phyloP scores from a whole-genome alignment of 2,888 invertebrate genomes.

The Trisateles emortualis region DNA sequence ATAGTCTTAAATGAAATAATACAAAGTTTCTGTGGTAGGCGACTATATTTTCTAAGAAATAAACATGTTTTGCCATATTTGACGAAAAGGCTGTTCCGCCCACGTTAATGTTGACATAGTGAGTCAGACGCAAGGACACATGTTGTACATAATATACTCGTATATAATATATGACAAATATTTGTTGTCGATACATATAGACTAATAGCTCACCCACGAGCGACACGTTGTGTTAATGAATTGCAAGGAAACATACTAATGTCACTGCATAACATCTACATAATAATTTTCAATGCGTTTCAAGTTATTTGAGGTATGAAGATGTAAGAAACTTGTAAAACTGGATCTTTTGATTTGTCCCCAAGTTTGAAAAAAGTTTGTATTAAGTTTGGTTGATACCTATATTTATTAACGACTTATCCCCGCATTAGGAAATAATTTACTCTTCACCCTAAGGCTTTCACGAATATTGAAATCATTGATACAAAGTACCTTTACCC shows the following conservation, averaged over 20 bases:
- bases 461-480: too few relatives aligned
- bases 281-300: too few relatives aligned
- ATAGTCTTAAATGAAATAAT: conserved; percentile 2
- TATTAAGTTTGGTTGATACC: too few relatives aligned
- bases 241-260: conserved; percentile 27
- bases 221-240: conserved; percentile 43
- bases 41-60: conserved; percentile 36
- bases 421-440: too few relatives aligned
- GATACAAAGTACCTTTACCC: too few relatives aligned
- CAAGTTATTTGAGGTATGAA: too few relatives aligned
- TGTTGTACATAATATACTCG: conserved; percentile 23
- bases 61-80: conserved; percentile 62
- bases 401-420: too few relatives aligned
- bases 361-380: too few relatives aligned
- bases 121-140: conserved; percentile 83
- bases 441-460: too few relatives aligned
- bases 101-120: conserved; percentile 78
- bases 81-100: conserved; percentile 76
- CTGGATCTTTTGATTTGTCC: too few relatives aligned
- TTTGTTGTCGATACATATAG: conserved; percentile 68
- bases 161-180: conserved; percentile 64
- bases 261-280: neutral
- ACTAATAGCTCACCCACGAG: conserved; percentile 68
- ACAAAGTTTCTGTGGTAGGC: conserved; percentile 4
- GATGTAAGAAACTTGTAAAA: too few relatives aligned